Percentiles rank a stretch among this genome's conserved stretches.
phyloP scores from a whole-genome alignment of 2,797 vertebrate species.

The Gymnothorax javanicus region DNA sequence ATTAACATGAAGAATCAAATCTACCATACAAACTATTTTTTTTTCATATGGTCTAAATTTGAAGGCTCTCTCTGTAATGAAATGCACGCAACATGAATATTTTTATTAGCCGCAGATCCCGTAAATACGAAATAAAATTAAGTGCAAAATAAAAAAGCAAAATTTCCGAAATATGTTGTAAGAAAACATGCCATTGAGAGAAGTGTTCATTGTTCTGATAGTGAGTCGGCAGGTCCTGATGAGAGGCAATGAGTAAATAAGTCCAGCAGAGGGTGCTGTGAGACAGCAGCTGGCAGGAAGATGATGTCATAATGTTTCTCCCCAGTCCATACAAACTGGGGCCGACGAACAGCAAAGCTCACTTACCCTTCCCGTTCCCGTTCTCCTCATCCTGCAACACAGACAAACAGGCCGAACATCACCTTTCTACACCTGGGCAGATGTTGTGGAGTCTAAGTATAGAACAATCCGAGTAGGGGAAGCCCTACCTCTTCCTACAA shows the following conservation, averaged over 20 bases:
- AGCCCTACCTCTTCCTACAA: neutral
- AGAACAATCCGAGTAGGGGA: neutral
- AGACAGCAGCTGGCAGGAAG: conserved; percentile 42
- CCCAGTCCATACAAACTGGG: conserved; percentile 45
- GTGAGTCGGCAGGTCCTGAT: neutral
- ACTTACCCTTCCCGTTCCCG: conserved; percentile 73
- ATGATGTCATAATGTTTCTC: conserved; percentile 23
- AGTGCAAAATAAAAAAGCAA: neutral
- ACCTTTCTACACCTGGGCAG: neutral
- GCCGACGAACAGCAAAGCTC: conserved; percentile 24
- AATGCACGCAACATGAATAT: neutral
- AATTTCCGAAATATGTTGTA: neutral
- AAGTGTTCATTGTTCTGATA: neutral
- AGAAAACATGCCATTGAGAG: neutral
- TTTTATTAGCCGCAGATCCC: neutral
- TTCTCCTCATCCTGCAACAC: conserved; percentile 74
- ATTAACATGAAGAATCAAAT: too few species aligned
- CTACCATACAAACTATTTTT: too few species aligned
- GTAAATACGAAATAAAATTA: too few species aligned
- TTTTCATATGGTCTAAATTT: neutral
- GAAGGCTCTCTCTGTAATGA: neutral
- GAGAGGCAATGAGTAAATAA: conserved; percentile 39
- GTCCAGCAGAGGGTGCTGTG: conserved; percentile 61
- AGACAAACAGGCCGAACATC: conserved; percentile 33
- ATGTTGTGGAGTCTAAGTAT: neutral